Evolutionary conservation across 1,140 invertebrate species (phyloP).

Genomic region (Plutomurus gul): DNA sequence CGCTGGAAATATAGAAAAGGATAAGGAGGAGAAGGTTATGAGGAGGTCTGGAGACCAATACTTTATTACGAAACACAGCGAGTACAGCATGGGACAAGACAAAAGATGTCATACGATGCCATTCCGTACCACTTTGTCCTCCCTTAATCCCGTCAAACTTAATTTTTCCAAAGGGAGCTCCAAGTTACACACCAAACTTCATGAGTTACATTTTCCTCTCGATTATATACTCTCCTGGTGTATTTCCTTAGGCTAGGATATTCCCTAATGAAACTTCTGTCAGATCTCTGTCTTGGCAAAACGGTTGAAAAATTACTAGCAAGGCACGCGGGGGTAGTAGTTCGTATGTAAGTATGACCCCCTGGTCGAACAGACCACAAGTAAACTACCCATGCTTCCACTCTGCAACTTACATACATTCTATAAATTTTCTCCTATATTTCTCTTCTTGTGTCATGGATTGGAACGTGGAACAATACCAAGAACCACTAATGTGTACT

Average conservation of each 20-base stretch:
- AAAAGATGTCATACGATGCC: neutral
- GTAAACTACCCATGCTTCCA: neutral
- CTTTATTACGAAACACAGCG: too few relatives aligned
- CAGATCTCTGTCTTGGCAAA: slow-evolving; percentile 30
- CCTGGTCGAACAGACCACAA: neutral
- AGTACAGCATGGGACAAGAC: neutral
- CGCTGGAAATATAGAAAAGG: too few relatives aligned
- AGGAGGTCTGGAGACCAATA: too few relatives aligned
- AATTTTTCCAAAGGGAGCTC: slow-evolving; percentile 32
- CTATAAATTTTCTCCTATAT: too few relatives aligned
- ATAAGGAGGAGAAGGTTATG: too few relatives aligned
- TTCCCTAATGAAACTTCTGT: slow-evolving; percentile 36
- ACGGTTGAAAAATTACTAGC: slow-evolving; percentile 16
- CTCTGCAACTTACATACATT: too few relatives aligned
- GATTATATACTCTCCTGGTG: neutral
- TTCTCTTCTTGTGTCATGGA: too few relatives aligned
- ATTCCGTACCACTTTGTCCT: neutral
- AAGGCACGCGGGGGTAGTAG: neutral
- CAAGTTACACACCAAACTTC: neutral
- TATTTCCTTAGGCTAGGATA: slow-evolving; percentile 9
- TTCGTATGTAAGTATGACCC: neutral
- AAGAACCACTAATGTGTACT: too few relatives aligned
- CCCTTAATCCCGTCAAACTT: slow-evolving; percentile 20
- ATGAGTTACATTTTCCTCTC: slow-evolving; percentile 17
- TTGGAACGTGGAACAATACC: too few relatives aligned